Evolutionary conservation across 1,140 invertebrate species (phyloP).

Genomic region (Neelides sp.): DNA sequence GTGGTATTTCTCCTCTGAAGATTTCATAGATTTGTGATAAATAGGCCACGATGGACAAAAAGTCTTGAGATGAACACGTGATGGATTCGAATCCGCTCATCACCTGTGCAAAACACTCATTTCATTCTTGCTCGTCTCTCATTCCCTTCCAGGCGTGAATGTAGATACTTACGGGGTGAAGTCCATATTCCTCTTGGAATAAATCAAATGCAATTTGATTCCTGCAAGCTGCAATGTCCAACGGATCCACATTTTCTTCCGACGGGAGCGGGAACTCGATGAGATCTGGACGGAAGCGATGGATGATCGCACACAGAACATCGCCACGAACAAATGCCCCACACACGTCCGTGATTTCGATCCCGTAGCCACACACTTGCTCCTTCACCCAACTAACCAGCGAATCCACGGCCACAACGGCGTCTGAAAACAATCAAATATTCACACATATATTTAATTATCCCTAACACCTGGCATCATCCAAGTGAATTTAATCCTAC

Average conservation of each 20-base stretch:
- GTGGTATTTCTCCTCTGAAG: conserved; percentile 67
- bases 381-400: conserved; percentile 62
- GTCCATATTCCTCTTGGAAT: conserved; percentile 60
- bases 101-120: conserved; percentile 36
- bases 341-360: conserved; percentile 55
- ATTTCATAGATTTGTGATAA: conserved; percentile 74
- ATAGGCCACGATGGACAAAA: conserved; percentile 64
- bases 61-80: conserved; percentile 54
- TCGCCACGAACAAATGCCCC: conserved; percentile 61
- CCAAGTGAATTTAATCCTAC: no score
- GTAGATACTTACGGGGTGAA: conserved; percentile 48
- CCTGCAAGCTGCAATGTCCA: conserved; percentile 49
- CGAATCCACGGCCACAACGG: conserved; percentile 55
- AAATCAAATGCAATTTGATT: conserved; percentile 71
- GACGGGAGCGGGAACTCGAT: conserved; percentile 48
- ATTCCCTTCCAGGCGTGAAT: no score
- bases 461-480: no score
- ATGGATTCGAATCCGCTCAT: conserved; percentile 72
- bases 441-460: neutral
- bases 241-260: conserved; percentile 44
- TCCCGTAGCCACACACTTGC: conserved; percentile 53
- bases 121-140: no score
- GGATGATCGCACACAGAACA: conserved; percentile 67
- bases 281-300: conserved; percentile 75
- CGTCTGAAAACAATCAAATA: conserved; percentile 38